A percentile compares a stretch with the other conserved stretches of the same genome.
phyloP scores from a whole-genome alignment of 2,888 invertebrate species.

The Archaeoteleia sp. region DNA sequence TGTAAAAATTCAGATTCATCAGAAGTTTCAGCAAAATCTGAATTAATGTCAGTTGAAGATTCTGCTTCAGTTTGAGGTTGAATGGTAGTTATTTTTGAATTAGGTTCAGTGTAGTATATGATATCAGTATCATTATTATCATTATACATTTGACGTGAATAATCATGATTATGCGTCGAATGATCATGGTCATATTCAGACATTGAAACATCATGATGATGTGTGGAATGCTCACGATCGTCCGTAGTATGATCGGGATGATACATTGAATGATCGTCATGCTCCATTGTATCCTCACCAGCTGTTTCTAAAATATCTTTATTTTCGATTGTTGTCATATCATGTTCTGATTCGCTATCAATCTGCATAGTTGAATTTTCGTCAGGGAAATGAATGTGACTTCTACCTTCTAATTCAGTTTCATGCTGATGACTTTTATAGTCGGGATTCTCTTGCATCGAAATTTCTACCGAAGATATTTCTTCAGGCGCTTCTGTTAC shows the following conservation, averaged over 20 bases:
- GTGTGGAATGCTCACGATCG: conserved; percentile 11
- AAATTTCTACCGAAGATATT: no score
- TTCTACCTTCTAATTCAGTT: no score
- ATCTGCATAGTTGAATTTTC: no score
- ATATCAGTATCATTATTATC: not conserved
- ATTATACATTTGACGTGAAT: not conserved
- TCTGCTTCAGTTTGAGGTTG: not conserved
- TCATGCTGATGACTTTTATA: no score
- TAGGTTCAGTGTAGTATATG: not conserved
- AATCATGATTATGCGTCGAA: not conserved
- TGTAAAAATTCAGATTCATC: not conserved
- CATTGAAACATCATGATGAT: conserved; percentile 7
- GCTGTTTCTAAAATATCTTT: conserved; percentile 5
- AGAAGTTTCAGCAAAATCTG: not conserved
- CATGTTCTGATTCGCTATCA: conserved; percentile 22
- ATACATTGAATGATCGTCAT: conserved; percentile 3
- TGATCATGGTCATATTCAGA: not conserved
- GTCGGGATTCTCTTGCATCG: no score
- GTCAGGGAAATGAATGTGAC: no score
- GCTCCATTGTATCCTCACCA: not conserved
- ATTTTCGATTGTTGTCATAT: not conserved
- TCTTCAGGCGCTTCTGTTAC: no score
- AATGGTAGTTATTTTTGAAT: not conserved
- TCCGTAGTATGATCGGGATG: not conserved
- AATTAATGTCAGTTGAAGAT: no score